Evolutionary conservation across 1,140 invertebrate species (phyloP).

Genomic region (Dendroctonus valens): DNA sequence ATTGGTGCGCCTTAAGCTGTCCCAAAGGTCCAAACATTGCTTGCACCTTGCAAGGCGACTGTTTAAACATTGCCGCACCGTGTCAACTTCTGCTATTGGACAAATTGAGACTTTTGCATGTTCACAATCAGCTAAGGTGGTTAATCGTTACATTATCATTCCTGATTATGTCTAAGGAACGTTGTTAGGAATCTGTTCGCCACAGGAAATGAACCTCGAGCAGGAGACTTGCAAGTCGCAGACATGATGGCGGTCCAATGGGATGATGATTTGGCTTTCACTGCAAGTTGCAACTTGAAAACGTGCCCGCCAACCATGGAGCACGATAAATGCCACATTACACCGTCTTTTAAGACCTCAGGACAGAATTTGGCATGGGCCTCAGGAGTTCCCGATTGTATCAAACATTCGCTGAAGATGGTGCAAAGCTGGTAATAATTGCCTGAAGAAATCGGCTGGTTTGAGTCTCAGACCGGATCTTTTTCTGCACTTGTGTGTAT

Average conservation of each 20-base stretch:
- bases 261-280: constrained; percentile 14
- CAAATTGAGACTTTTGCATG: not conserved
- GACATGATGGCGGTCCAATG: constrained; percentile 9
- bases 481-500: too few species aligned
- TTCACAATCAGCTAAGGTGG: constrained; percentile 6
- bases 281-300: constrained; percentile 7
- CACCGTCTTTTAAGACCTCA: not conserved
- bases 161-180: not conserved
- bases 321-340: constrained; percentile 4
- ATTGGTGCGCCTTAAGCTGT: not conserved
- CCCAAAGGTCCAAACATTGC: not conserved
- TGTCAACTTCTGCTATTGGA: not conserved
- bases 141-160: not conserved
- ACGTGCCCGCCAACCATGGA: not conserved
- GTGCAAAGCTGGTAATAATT: not conserved
- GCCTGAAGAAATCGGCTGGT: too few species aligned
- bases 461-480: too few species aligned
- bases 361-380: constrained; percentile 13
- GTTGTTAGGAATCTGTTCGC: constrained; percentile 9
- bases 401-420: not conserved
- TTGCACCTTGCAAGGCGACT: not conserved
- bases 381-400: not conserved
- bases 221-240: not conserved
- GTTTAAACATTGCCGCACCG: not conserved
- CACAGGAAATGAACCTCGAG: not conserved